Evolutionary conservation across 2,113 vertebrate species (phyloP).

Genomic region (Sus scrofa): T2T-Sscrofa CM000826.6:115290001-115290500

Average conservation of each 20-base stretch:
- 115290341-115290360: neutral
- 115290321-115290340: neutral
- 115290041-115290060: neutral
- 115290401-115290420: neutral
- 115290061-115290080: neutral
- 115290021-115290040: accelerated
- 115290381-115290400: neutral
- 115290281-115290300: neutral
- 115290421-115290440: neutral
- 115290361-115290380: neutral
- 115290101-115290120: neutral
- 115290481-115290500: neutral
- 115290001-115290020: neutral
- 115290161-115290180: neutral
- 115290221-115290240: neutral
- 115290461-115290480: neutral
- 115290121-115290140: neutral
- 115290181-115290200: neutral
- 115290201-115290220: neutral
- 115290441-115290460: neutral
- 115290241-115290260: neutral
- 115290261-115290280: neutral
- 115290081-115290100: neutral
- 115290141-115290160: neutral
- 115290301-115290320: neutral